Percentiles rank a stretch among this genome's conserved stretches.
These are phyloP conservation scores for Peromyscus maniculatus DNA, from an alignment of 2,113 vertebrate genomes.

Conservation along the genomic window DNA sequence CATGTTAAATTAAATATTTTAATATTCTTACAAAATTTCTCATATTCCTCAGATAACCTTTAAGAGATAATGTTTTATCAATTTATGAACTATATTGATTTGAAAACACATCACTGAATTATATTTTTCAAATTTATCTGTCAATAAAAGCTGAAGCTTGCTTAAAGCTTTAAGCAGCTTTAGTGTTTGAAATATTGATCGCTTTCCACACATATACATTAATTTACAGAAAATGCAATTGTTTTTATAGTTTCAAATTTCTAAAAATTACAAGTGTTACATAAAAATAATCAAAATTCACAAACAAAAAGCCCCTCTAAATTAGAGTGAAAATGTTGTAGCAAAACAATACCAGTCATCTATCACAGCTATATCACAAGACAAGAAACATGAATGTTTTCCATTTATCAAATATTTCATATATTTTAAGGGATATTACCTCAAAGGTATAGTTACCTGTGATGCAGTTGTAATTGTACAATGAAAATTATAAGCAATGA, in stretches of 20 bases:
- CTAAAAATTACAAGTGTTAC: constrained; percentile 19
- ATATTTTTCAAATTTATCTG: constrained; percentile 3
- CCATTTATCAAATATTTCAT: neutral
- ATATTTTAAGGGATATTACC: neutral
- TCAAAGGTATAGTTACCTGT: neutral
- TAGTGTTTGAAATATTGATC: neutral
- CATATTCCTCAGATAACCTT: neutral
- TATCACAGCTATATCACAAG: neutral
- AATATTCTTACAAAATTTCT: neutral
- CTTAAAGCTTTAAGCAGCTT: neutral
- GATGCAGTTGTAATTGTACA: neutral
- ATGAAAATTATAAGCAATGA: neutral
- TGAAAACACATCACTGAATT: constrained; percentile 32
- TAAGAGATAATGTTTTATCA: neutral
- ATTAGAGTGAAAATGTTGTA: constrained; percentile 44
- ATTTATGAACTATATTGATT: constrained; percentile 33
- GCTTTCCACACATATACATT: constrained; percentile 29
- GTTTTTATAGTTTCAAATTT: neutral
- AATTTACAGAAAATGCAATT: constrained; percentile 32
- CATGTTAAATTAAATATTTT: neutral
- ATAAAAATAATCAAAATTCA: constrained; percentile 3
- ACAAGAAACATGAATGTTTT: neutral
- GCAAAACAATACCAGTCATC: neutral
- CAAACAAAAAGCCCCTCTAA: neutral
- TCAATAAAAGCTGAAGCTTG: neutral